A percentile compares a stretch with the other conserved stretches of the same genome.
phyloP scores from a whole-genome alignment of 2,797 vertebrate genomes.

The Acipenser oxyrinchus region DNA sequence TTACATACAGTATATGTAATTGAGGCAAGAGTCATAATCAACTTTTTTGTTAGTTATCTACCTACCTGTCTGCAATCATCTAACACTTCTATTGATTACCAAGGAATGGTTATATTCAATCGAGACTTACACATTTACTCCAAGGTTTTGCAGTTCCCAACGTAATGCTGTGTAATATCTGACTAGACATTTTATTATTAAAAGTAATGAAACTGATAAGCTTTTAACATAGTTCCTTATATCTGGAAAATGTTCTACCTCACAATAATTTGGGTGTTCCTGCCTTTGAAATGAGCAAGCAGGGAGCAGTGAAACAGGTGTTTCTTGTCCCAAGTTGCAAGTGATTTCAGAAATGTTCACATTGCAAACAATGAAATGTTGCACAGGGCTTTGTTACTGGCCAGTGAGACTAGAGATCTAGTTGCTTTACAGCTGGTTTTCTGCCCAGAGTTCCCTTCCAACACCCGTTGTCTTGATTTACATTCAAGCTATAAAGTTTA shows the following conservation, averaged over 20 bases:
- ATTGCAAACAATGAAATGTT: conserved; percentile 35
- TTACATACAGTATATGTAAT: no score
- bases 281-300: conserved; percentile 24
- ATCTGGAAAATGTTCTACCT: conserved; percentile 37
- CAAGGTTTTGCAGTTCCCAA: no score
- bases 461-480: background rate
- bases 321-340: conserved; percentile 24
- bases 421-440: conserved; percentile 31
- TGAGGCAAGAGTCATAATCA: no score
- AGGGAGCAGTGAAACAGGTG: conserved; percentile 37
- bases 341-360: conserved; percentile 26
- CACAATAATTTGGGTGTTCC: conserved; percentile 25
- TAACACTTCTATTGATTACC: no score
- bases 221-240: background rate
- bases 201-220: no score
- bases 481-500: background rate
- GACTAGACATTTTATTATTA: no score
- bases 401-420: conserved; percentile 15
- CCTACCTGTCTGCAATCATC: no score
- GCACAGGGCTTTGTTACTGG: conserved; percentile 27
- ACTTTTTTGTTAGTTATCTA: no score
- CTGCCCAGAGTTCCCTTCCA: conserved; percentile 21
- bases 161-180: no score
- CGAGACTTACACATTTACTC: no score
- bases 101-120: no score